Conservation (phyloP, 2,888 invertebrate genomes). For the Lycaena phlaeas region DNA sequence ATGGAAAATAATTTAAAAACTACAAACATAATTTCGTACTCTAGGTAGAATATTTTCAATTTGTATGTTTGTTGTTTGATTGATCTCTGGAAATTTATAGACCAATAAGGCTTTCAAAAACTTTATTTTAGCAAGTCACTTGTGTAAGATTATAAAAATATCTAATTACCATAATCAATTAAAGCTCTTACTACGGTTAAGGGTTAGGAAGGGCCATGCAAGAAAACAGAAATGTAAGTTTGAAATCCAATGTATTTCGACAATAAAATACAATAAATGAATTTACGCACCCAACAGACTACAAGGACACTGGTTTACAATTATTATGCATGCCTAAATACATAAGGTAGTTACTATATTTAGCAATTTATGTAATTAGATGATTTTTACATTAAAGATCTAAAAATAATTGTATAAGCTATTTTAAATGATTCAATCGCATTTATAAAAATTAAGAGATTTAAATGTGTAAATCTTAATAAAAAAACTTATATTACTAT, state of each 20-base stretch:
- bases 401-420: no score
- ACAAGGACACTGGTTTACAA: slow-evolving; percentile 16
- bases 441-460: not conserved
- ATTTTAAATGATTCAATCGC: no score
- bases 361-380: no score
- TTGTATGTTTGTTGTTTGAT: no score
- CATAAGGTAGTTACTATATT: no score
- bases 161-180: slow-evolving; percentile 9
- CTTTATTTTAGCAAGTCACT: not conserved
- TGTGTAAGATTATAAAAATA: not conserved
- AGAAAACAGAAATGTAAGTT: slow-evolving; percentile 63
- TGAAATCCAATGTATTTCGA: slow-evolving; percentile 58
- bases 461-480: not conserved
- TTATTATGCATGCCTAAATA: not conserved
- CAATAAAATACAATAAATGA: slow-evolving; percentile 57
- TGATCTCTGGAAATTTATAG: no score
- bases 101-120: no score
- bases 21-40: no score
- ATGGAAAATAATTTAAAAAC: no score
- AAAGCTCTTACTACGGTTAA: slow-evolving; percentile 40
- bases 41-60: no score
- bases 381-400: no score
- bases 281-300: slow-evolving; percentile 48
- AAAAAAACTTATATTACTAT: not conserved
- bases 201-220: slow-evolving; percentile 57